phyloP scores from a whole-genome alignment of 1,140 invertebrate species.

The Aphaenogaster rudis region DNA sequence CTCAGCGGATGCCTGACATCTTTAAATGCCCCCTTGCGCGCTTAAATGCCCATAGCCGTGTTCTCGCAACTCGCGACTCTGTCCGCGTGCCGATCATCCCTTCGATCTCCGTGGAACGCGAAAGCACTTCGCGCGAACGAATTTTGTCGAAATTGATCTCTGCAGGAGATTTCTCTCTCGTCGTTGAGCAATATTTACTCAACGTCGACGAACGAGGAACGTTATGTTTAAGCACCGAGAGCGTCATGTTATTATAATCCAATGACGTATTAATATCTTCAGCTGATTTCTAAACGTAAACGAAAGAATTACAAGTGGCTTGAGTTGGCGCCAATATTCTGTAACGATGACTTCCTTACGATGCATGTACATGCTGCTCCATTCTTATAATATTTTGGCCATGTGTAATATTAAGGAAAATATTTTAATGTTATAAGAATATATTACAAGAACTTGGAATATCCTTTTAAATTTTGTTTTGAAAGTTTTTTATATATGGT shows the following conservation, averaged over 20 bases:
- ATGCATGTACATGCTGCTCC: not conserved
- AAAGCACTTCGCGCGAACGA: not conserved
- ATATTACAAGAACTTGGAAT: not conserved
- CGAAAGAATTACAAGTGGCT: not conserved
- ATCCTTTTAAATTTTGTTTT: not conserved
- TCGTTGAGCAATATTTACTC: not conserved
- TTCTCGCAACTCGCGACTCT: not conserved
- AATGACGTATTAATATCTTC: not conserved
- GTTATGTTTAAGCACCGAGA: not conserved
- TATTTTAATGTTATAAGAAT: not conserved
- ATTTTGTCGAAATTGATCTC: not conserved
- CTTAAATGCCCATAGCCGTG: not conserved
- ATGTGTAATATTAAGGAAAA: not conserved
- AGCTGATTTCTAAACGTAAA: not conserved
- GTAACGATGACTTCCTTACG: not conserved
- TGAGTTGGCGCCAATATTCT: too few species aligned
- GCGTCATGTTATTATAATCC: not conserved
- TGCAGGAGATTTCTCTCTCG: not conserved
- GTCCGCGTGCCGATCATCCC: too few species aligned
- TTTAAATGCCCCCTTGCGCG: constrained; percentile 70
- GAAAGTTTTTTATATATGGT: not conserved
- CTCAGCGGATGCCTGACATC: constrained; percentile 57
- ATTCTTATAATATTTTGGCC: not conserved
- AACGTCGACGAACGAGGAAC: not conserved
- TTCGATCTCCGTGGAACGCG: too few species aligned